Evolutionary conservation across 2,113 vertebrate genomes (phyloP).

Genomic region (Tamias sibiricus): DNA sequence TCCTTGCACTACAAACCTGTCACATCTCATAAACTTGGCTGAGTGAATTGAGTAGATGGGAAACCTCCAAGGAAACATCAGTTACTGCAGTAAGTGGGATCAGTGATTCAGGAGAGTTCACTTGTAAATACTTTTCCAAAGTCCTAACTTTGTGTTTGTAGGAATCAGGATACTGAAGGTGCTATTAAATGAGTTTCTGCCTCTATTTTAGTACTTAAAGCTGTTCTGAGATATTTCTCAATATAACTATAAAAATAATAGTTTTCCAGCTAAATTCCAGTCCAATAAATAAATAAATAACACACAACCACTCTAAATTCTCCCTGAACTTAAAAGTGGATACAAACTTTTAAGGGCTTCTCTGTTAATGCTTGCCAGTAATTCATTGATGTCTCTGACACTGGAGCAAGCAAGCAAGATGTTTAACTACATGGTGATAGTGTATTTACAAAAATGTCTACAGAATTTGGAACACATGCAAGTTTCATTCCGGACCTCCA

Average conservation of each 20-base stretch:
- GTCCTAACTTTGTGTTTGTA: conserved; percentile 30
- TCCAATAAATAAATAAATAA: neutral
- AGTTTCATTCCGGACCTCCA: neutral
- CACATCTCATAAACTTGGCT: conserved; percentile 74
- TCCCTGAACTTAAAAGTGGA: conserved; percentile 35
- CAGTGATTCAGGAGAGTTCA: conserved; percentile 64
- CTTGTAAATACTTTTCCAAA: conserved; percentile 66
- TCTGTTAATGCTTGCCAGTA: neutral
- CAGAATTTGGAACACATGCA: neutral
- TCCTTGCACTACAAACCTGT: conserved; percentile 66
- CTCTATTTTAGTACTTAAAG: conserved; percentile 67
- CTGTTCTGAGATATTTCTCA: conserved; percentile 49
- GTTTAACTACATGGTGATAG: neutral
- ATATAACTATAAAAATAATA: conserved; percentile 54
- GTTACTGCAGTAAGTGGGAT: conserved; percentile 50
- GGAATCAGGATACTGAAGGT: neutral
- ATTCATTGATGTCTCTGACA: neutral
- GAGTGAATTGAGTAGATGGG: conserved; percentile 70
- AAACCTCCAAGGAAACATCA: conserved; percentile 71
- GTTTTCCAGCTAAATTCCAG: conserved; percentile 57
- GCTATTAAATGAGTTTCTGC: conserved; percentile 53
- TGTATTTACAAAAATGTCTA: neutral
- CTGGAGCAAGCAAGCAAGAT: neutral
- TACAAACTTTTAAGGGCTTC: conserved; percentile 19
- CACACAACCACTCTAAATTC: conserved; percentile 6